Evolutionary conservation across 2,797 vertebrate genomes (phyloP).

Genomic region (Apogon hyalosoma): DNA sequence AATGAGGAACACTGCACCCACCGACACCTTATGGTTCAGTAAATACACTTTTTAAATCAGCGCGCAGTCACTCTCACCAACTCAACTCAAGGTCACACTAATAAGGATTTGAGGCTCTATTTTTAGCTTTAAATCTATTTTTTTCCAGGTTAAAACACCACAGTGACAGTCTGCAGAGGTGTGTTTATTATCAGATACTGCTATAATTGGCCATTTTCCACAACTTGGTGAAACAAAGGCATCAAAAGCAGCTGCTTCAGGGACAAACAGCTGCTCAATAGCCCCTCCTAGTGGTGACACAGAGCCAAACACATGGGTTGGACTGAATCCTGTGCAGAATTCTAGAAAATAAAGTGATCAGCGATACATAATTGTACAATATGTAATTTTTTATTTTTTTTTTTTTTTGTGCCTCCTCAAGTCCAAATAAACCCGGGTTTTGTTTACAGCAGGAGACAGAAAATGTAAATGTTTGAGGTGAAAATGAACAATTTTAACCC

Average conservation of each 20-base stretch:
- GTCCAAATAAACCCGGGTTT: too few relatives aligned
- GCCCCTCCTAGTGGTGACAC: conserved; percentile 61
- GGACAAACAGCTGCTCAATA: conserved; percentile 48
- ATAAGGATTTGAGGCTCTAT: too few relatives aligned
- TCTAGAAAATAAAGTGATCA: neutral
- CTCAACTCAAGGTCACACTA: neutral
- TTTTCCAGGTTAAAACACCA: neutral
- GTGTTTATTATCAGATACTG: conserved; percentile 22
- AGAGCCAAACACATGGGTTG: too few relatives aligned
- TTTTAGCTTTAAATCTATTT: too few relatives aligned
- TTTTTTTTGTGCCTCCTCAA: too few relatives aligned
- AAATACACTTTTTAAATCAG: conserved; percentile 1
- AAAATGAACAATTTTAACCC: too few relatives aligned
- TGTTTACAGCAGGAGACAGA: too few relatives aligned
- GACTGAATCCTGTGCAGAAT: too few relatives aligned
- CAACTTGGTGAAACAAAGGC: conserved; percentile 46
- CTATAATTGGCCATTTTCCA: conserved; percentile 22
- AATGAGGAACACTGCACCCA: conserved; percentile 48
- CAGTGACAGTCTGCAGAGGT: conserved; percentile 14
- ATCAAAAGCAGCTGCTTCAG: neutral
- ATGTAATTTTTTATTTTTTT: too few relatives aligned
- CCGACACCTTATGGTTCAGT: conserved; percentile 11
- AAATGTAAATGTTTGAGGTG: too few relatives aligned
- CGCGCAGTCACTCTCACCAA: neutral
- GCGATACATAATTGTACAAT: too few relatives aligned